These are phyloP conservation scores for Chamaea fasciata DNA, from an alignment of 2,113 vertebrate species.

Conservation along the genomic window DNA sequence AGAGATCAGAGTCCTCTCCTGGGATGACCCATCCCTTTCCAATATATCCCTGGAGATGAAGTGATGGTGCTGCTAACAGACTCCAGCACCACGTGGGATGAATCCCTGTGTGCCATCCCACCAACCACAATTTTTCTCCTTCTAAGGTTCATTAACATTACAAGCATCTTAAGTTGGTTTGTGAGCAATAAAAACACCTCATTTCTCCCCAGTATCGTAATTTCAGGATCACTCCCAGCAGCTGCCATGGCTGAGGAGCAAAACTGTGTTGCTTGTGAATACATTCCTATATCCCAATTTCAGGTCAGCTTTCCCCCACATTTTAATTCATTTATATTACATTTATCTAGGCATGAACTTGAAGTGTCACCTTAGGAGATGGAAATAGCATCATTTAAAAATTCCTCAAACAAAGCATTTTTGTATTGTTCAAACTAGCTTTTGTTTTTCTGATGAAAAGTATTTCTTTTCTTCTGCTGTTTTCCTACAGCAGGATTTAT, in stretches of 20 bases:
- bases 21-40: neutral
- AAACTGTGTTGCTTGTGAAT: neutral
- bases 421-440: neutral
- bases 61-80: neutral
- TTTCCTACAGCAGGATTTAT: slow-evolving; percentile 43
- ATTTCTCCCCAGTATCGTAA: fast-evolving
- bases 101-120: neutral
- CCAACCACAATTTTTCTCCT: neutral
- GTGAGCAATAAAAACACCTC: neutral
- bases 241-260: neutral
- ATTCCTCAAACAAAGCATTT: slow-evolving; percentile 39
- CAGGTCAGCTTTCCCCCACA: neutral
- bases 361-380: neutral
- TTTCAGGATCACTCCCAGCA: neutral
- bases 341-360: neutral
- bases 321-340: neutral
- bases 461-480: neutral
- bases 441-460: slow-evolving; percentile 21
- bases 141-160: neutral
- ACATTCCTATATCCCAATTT: neutral
- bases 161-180: neutral
- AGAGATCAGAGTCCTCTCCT: neutral
- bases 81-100: neutral
- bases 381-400: neutral
- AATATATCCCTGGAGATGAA: neutral